phyloP scores from a whole-genome alignment of 1,140 invertebrate genomes.

The Maconellicoccus hirsutus region DNA sequence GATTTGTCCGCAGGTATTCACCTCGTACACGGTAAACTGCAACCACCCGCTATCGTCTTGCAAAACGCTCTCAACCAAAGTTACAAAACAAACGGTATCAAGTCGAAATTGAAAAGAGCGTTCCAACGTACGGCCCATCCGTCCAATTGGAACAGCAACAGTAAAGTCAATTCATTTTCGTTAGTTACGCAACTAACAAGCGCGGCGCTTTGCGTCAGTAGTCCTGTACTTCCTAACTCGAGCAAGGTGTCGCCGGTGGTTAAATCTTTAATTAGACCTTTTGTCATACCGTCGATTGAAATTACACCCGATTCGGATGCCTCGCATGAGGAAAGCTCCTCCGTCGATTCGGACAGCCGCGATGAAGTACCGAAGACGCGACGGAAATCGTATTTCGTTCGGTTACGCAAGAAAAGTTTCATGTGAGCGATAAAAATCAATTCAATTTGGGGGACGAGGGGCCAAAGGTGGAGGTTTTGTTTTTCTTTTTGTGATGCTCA shows the following conservation, averaged over 20 bases:
- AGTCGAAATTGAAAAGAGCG: slow-evolving; percentile 45
- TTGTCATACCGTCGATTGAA: slow-evolving; percentile 47
- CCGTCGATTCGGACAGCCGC: background rate
- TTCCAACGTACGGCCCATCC: slow-evolving; percentile 40
- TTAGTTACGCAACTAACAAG: slow-evolving; percentile 47
- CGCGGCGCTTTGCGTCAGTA: slow-evolving; percentile 48
- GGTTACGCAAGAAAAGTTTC: background rate
- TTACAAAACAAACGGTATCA: slow-evolving; percentile 37
- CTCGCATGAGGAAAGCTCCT: background rate
- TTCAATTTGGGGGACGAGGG: no score
- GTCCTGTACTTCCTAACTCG: slow-evolving; percentile 43
- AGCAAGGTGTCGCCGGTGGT: slow-evolving; percentile 39
- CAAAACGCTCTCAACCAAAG: slow-evolving; percentile 23
- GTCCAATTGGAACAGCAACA: slow-evolving; percentile 33
- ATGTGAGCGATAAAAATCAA: background rate
- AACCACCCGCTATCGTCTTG: slow-evolving; percentile 27
- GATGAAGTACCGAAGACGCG: background rate
- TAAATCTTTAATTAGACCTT: slow-evolving; percentile 43
- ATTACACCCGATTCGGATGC: slow-evolving; percentile 31
- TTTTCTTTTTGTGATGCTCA: background rate
- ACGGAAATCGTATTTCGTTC: background rate
- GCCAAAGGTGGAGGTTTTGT: no score
- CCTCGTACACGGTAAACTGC: slow-evolving; percentile 28
- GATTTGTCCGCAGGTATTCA: slow-evolving; percentile 13
- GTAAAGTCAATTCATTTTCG: slow-evolving; percentile 31